Conservation (phyloP, 2,888 invertebrate genomes). For the Polyommatus iphigenia region DNA sequence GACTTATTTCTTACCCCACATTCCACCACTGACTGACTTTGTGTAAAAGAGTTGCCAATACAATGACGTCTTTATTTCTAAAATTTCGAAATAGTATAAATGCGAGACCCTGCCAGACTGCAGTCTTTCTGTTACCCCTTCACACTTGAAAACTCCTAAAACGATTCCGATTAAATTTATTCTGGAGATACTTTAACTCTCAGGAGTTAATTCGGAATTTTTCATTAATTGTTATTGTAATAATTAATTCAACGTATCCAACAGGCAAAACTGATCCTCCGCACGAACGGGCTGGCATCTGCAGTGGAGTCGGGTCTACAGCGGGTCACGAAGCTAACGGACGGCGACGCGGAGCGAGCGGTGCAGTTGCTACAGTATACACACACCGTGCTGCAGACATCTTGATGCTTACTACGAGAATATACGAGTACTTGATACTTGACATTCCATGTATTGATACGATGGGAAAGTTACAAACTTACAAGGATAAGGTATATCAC, state of each 20-base stretch:
- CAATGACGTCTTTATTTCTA: no score
- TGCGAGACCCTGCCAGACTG: no score
- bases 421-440: neutral
- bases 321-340: slow-evolving; percentile 50
- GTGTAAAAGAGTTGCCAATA: no score
- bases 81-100: no score
- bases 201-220: no score
- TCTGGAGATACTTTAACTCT: no score
- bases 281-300: slow-evolving; percentile 62
- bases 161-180: no score
- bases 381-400: slow-evolving; percentile 60
- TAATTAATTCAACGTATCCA: neutral
- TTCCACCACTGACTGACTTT: no score
- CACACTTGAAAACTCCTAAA: no score
- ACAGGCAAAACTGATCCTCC: slow-evolving; percentile 67
- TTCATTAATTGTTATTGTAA: no score
- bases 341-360: slow-evolving; percentile 54
- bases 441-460: neutral
- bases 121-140: no score
- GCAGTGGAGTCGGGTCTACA: slow-evolving; percentile 60
- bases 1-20: no score
- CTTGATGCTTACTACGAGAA: slow-evolving; percentile 45
- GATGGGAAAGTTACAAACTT: neutral
- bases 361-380: slow-evolving; percentile 65
- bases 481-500: neutral